Evolutionary conservation across 2,797 vertebrate genomes (phyloP).

Genomic region (Mormyrus proboscirostris): DNA sequence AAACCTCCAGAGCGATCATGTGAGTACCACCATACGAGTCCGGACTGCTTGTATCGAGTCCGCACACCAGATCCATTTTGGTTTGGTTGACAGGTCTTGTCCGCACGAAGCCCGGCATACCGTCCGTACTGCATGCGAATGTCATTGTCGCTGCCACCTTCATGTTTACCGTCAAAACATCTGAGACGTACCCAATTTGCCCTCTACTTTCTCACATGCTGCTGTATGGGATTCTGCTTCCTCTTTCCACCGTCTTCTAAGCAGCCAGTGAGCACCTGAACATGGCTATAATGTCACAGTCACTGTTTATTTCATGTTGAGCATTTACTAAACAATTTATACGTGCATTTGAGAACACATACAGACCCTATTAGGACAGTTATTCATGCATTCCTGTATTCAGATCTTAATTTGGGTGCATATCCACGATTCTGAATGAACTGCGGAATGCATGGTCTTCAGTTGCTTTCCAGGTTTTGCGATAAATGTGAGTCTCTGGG

Average conservation of each 20-base stretch:
- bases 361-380: not conserved
- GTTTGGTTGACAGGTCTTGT: not conserved
- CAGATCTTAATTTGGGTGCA: conserved; percentile 36
- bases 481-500: not conserved
- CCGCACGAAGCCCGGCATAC: not conserved
- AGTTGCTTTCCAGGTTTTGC: not conserved
- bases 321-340: not conserved
- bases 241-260: not conserved
- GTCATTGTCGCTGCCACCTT: not conserved
- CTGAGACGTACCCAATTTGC: not conserved
- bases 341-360: not conserved
- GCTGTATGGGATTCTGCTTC: not conserved
- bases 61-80: not conserved
- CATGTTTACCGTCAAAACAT: not conserved
- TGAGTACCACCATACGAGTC: conserved; percentile 63
- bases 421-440: conserved; percentile 26
- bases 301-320: not conserved
- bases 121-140: not conserved
- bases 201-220: not conserved
- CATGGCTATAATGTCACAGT: not conserved
- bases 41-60: conserved; percentile 9
- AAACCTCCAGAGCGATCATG: conserved; percentile 95
- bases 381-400: conserved; percentile 26
- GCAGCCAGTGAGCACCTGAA: not conserved
- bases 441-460: conserved; percentile 32